A percentile compares a stretch with the other conserved stretches of the same genome.
Conservation (phyloP, 2,888 invertebrate genomes). For the Drosophila buzzatii region DNA sequence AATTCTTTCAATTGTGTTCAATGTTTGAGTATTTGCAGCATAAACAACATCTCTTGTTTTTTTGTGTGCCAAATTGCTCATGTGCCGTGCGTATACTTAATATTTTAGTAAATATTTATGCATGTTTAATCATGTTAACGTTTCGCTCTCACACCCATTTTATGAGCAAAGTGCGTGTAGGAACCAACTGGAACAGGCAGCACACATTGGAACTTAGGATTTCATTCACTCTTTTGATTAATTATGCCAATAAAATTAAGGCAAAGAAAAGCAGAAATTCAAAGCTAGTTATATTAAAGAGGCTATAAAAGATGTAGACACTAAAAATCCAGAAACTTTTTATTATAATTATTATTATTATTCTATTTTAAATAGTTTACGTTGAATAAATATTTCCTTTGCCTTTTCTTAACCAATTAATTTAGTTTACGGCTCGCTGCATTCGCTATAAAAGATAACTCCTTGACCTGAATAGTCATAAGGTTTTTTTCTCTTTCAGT, state of each 20-base stretch:
- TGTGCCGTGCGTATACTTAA: conserved; percentile 33
- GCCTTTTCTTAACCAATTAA: too few relatives aligned
- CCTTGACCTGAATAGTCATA: background rate
- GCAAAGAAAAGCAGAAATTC: background rate
- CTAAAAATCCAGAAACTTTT: too few relatives aligned
- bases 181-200: background rate
- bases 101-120: conserved; percentile 27
- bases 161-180: conserved; percentile 42
- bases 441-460: background rate
- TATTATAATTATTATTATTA: too few relatives aligned
- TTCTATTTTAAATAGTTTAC: too few relatives aligned
- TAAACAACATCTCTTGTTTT: conserved; percentile 13
- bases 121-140: conserved; percentile 19
- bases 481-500: background rate
- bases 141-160: conserved; percentile 8
- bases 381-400: too few relatives aligned
- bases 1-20: conserved; percentile 28
- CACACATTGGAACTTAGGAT: conserved; percentile 19
- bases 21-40: conserved; percentile 5
- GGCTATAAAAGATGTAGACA: background rate
- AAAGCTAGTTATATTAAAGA: background rate
- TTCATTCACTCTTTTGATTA: conserved; percentile 22
- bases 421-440: too few relatives aligned
- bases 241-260: conserved; percentile 25
- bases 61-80: conserved; percentile 17